Percentiles rank a stretch among this genome's conserved stretches.
Conservation (phyloP, 2,113 vertebrate species). For the Oryzias javanicus region DNA sequence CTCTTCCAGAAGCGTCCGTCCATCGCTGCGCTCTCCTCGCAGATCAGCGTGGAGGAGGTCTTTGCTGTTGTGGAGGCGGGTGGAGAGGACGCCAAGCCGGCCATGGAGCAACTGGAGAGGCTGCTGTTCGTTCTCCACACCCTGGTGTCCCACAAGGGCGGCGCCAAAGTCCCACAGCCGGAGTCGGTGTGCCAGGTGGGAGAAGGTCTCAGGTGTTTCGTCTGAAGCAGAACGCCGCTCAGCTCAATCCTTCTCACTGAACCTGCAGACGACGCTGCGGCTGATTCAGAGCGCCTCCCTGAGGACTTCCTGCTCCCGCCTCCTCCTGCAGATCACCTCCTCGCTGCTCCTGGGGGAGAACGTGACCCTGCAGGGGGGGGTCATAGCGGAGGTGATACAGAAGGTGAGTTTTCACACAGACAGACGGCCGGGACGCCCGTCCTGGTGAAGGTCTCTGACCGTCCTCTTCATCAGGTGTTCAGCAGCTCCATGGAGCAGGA, state of each 20-base stretch:
- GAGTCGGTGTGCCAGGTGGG: constrained; percentile 80
- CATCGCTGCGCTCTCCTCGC: not conserved
- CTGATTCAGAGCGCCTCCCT: constrained; percentile 73
- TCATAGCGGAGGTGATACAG: constrained; percentile 79
- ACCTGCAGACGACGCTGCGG: constrained; percentile 76
- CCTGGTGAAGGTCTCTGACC: not conserved
- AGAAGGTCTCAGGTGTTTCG: too few relatives aligned
- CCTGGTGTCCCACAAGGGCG: constrained; percentile 79
- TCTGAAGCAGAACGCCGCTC: too few relatives aligned
- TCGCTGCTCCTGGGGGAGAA: constrained; percentile 85
- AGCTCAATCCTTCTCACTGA: not conserved
- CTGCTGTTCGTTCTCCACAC: constrained; percentile 83
- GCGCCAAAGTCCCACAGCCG: constrained; percentile 84
- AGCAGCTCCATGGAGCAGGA: constrained; percentile 73
- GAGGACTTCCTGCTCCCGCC: constrained; percentile 76
- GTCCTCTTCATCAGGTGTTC: constrained; percentile 77
- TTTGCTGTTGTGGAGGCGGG: constrained; percentile 34
- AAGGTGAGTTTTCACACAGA: constrained; percentile 68
- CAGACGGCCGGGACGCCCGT: not conserved
- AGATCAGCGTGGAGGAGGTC: constrained; percentile 61
- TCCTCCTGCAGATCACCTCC: constrained; percentile 83
- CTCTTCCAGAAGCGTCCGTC: not conserved
- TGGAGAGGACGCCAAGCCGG: constrained; percentile 42
- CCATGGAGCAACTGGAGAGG: constrained; percentile 84
- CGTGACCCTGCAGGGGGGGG: constrained; percentile 74